Evolutionary conservation across 1,140 invertebrate genomes (phyloP), one percentile per base, ranked within the genome.

Genomic region (Ceratoteleas bidentatus): DNA sequence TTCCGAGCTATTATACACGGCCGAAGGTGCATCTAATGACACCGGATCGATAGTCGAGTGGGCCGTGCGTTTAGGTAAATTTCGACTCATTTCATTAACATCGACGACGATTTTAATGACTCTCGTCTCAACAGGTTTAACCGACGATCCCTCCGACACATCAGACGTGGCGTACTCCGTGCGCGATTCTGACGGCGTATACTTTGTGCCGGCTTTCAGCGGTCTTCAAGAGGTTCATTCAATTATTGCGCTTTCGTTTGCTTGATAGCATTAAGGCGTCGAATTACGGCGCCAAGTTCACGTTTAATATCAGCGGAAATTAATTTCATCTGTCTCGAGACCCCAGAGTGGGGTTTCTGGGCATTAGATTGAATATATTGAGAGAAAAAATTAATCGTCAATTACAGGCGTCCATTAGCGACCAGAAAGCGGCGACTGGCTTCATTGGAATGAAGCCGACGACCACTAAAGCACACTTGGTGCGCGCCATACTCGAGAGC

Each of bases 181-280:
- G 0, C 83, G 92, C 10, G 93, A 96, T 89, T 94, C 94, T 6
- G 94, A 95, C 85, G 96, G 96, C 11, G 95, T 98, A 2, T 98
- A 94, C 87, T 99, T 99, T 90, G 93, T 99, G 81, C 97, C 97
- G 3, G 96, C 97, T 0, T 98, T 99, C 84, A 96, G 95, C 91
- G 97, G 97, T 14, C 90, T 98, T 66, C 96, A 97, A 58, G 78
- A 74, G 88, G 96, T 97, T 91, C 92, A 88, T 62, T 72, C 7
- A 52, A 62, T 69, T 81, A 73, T 52, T 61, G 13, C 13, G 33
- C 10, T 60, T 66, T 65, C 60, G 53, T 74, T 74, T 45, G 32
- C 15, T 50, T 53, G 69, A 78, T 65, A 57, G 60, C 57, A 68
- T 77, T 69, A 68, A n/a, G n/a, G n/a, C n/a, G n/a, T n/a, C n/a